These are phyloP conservation scores for Germaria angustata DNA, from an alignment of 2,888 invertebrate species.

Conservation along the genomic window DNA sequence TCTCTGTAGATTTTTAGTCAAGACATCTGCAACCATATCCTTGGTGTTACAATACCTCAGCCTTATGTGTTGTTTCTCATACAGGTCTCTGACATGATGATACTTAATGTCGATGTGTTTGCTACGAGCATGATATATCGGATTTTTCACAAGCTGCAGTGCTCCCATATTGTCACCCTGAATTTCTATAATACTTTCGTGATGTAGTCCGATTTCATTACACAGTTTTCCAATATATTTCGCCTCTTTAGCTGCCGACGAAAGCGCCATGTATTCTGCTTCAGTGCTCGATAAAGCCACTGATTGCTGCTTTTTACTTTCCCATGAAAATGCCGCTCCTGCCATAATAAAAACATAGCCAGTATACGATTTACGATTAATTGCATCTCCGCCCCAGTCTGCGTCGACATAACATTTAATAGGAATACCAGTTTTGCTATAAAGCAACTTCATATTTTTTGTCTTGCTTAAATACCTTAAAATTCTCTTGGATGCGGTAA, in stretches of 20 bases:
- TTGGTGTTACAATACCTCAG: not conserved
- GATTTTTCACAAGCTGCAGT: conserved; percentile 36
- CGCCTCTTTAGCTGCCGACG: not conserved
- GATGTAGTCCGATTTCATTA: not conserved
- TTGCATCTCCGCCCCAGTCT: conserved; percentile 45
- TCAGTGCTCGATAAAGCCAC: not conserved
- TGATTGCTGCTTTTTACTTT: conserved; percentile 39
- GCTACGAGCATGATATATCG: conserved; percentile 22
- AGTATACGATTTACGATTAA: conserved; percentile 61
- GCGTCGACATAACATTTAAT: conserved; percentile 6
- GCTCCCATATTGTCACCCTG: conserved; percentile 15
- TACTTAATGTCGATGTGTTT: conserved; percentile 53
- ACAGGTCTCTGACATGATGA: not conserved
- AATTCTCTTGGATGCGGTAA: not conserved
- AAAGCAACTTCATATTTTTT: conserved; percentile 9
- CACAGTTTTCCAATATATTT: not conserved
- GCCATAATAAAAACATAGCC: no score
- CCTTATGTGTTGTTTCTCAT: not conserved
- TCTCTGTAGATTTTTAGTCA: conserved; percentile 42
- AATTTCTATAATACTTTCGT: not conserved
- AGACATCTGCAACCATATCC: conserved; percentile 48
- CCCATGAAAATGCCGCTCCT: conserved; percentile 50
- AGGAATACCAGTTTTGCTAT: conserved; percentile 1
- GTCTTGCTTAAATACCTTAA: not conserved
- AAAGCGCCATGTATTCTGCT: not conserved